phyloP scores from a whole-genome alignment of 2,888 invertebrate species.

The Nymphalis c-album region DNA sequence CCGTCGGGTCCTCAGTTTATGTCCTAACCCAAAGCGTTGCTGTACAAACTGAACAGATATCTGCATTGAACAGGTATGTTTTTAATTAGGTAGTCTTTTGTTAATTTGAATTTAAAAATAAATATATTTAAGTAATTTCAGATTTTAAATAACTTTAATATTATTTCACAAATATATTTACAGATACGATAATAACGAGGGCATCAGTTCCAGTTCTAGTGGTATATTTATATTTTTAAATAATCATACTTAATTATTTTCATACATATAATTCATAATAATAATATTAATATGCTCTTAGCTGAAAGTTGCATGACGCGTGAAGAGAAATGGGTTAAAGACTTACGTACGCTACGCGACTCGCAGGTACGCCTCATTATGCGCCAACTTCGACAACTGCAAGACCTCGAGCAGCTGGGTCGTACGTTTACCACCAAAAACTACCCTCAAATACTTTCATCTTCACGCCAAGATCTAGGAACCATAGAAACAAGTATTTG shows the following conservation, averaged over 20 bases:
- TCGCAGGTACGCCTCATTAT: constrained; percentile 59
- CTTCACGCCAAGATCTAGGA: constrained; percentile 4
- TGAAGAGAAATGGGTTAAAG: constrained; percentile 47
- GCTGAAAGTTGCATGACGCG: constrained; percentile 8
- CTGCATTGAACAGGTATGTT: neutral
- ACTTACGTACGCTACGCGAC: constrained; percentile 58
- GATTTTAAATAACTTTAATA: neutral
- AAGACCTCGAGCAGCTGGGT: constrained; percentile 59
- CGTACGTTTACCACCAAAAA: constrained; percentile 45
- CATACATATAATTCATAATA: neutral
- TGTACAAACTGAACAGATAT: neutral
- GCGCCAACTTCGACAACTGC: constrained; percentile 52
- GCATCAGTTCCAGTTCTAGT: neutral
- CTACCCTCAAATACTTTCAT: neutral
- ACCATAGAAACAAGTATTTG: neutral
- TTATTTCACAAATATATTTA: neutral
- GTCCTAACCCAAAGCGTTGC: neutral
- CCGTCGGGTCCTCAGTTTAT: neutral
- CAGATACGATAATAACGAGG: neutral
- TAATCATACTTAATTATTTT: neutral
- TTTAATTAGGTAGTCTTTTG: neutral
- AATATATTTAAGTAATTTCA: neutral
- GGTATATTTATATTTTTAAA: neutral
- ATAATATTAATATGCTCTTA: neutral
- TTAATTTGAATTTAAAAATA: neutral